phyloP scores from a whole-genome alignment of 2,113 vertebrate species.

The Zosterops borbonicus region DNA sequence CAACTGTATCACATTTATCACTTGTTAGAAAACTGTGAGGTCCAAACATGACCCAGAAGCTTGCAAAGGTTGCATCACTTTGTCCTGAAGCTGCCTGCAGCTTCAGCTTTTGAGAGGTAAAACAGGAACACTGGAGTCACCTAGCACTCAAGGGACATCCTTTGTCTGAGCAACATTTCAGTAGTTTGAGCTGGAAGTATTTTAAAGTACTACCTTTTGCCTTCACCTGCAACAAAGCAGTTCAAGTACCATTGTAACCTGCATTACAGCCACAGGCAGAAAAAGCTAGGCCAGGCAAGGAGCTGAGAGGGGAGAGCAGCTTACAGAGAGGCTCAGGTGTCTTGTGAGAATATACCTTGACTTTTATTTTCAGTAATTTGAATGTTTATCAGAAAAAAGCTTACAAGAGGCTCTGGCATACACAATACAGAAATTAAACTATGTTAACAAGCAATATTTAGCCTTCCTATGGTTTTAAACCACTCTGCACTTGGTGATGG shows the following conservation, averaged over 20 bases:
- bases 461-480: background rate
- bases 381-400: background rate
- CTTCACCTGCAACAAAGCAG: background rate
- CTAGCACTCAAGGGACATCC: background rate
- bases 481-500: background rate
- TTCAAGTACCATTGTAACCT: background rate
- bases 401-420: background rate
- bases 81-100: background rate
- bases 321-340: background rate
- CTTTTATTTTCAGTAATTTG: background rate
- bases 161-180: background rate
- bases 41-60: background rate
- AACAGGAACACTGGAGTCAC: background rate
- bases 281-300: background rate
- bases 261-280: background rate
- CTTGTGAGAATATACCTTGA: background rate
- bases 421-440: background rate
- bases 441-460: background rate
- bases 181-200: background rate
- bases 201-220: background rate
- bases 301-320: background rate
- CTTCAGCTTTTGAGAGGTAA: background rate
- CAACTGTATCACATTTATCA: background rate
- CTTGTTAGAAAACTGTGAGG: background rate
- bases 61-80: background rate